Conservation (phyloP, 2,797 vertebrate species). For the Melanotaenia pygmaea region DNA sequence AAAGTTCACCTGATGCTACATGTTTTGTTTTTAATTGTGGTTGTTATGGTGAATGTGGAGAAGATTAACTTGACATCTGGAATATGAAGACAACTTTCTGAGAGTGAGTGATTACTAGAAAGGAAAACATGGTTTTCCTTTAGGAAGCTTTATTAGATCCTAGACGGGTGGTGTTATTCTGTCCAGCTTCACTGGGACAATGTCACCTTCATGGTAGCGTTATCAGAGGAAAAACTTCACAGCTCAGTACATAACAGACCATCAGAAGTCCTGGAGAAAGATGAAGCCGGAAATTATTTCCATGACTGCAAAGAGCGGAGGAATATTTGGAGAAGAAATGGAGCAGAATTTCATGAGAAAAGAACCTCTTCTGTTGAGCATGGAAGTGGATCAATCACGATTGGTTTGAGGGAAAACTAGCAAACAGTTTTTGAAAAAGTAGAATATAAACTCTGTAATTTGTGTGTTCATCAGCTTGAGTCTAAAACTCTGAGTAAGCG, state of each 20-base stretch:
- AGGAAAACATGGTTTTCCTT: neutral
- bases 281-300: neutral
- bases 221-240: neutral
- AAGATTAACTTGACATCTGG: neutral
- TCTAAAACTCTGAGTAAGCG: conserved; percentile 56
- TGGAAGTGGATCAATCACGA: neutral
- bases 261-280: neutral
- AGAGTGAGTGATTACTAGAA: neutral
- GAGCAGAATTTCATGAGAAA: neutral
- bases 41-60: neutral
- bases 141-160: neutral
- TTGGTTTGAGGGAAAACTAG: neutral
- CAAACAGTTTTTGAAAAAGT: no score
- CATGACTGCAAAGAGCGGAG: neutral
- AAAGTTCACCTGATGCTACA: no score
- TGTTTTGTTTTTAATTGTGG: neutral
- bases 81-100: neutral
- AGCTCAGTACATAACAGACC: neutral
- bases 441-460: neutral
- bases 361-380: neutral
- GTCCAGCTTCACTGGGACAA: neutral
- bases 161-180: neutral
- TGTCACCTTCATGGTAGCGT: no score
- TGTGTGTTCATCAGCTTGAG: conserved; percentile 66
- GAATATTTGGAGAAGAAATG: neutral